These are phyloP conservation scores for Suillia variegata DNA, from an alignment of 2,888 invertebrate species.

Conservation along the genomic window DNA sequence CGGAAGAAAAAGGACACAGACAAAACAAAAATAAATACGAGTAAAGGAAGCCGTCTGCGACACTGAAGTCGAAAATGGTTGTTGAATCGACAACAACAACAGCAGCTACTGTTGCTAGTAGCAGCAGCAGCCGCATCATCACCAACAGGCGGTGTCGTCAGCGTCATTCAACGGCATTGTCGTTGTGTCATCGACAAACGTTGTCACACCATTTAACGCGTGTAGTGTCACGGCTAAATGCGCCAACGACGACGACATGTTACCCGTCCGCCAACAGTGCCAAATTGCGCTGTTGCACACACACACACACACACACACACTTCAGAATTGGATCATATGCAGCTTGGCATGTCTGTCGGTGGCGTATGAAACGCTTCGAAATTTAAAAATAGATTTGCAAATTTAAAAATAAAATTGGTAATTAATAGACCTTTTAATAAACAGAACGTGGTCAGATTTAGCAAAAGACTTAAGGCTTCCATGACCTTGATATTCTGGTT, in stretches of 20 bases:
- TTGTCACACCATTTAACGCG: slow-evolving; percentile 36
- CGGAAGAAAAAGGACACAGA: too few relatives aligned
- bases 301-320: slow-evolving; percentile 1
- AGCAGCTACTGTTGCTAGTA: neutral
- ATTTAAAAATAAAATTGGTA: too few relatives aligned
- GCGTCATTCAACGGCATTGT: neutral
- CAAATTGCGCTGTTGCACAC: neutral
- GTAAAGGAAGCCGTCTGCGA: too few relatives aligned
- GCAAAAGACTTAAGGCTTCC: too few relatives aligned
- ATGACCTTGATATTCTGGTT: too few relatives aligned
- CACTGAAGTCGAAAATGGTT: neutral
- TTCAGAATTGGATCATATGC: neutral
- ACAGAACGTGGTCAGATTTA: too few relatives aligned
- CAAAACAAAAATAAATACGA: too few relatives aligned
- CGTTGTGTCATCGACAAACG: slow-evolving; percentile 11
- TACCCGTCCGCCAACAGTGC: slow-evolving; percentile 10
- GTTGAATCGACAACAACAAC: neutral
- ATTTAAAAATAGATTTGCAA: too few relatives aligned
- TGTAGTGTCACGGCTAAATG: slow-evolving; percentile 32
- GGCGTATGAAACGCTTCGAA: too few relatives aligned
- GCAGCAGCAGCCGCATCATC: neutral
- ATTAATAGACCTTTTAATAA: too few relatives aligned
- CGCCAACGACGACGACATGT: slow-evolving; percentile 29
- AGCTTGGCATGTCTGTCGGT: too few relatives aligned
- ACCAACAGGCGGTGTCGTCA: neutral